Evolutionary conservation across 1,140 invertebrate genomes (phyloP).

Genomic region (Phymorhynchus buccinoides): DNA sequence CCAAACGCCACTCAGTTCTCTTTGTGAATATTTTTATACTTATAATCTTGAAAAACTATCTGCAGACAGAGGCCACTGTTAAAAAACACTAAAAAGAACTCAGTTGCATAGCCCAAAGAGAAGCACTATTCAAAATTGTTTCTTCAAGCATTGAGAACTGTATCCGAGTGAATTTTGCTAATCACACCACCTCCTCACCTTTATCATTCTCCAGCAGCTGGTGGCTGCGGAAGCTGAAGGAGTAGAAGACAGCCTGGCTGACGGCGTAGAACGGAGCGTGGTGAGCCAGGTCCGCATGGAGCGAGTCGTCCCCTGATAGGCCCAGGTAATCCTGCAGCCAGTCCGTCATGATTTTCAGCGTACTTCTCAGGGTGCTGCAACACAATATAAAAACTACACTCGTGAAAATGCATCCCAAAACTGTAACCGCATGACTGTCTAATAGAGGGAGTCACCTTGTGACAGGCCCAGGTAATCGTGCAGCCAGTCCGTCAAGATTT

Average conservation of each 20-base stretch:
- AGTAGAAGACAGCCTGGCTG: constrained; percentile 92
- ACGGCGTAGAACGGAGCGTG: constrained; percentile 91
- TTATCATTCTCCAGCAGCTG: constrained; percentile 81
- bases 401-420: too few species aligned
- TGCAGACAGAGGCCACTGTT: too few species aligned
- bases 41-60: too few species aligned
- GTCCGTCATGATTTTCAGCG: constrained; percentile 78
- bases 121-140: too few species aligned
- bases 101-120: too few species aligned
- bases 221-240: constrained; percentile 89
- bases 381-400: neutral
- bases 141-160: neutral
- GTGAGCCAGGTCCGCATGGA: constrained; percentile 76
- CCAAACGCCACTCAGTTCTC: too few species aligned
- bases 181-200: constrained; percentile 56
- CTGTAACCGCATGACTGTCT: too few species aligned
- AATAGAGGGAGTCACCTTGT: constrained; percentile 75
- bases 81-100: too few species aligned
- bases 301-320: constrained; percentile 75
- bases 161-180: constrained; percentile 2
- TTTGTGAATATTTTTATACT: too few species aligned
- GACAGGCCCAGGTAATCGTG: constrained; percentile 81
- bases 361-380: constrained; percentile 79
- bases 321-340: constrained; percentile 86
- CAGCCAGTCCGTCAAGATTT: constrained; percentile 81